A percentile compares a stretch with the other conserved stretches of the same genome.
These are phyloP conservation scores for Scomber colias DNA, from an alignment of 2,113 vertebrate species.

Conservation along the genomic window DNA sequence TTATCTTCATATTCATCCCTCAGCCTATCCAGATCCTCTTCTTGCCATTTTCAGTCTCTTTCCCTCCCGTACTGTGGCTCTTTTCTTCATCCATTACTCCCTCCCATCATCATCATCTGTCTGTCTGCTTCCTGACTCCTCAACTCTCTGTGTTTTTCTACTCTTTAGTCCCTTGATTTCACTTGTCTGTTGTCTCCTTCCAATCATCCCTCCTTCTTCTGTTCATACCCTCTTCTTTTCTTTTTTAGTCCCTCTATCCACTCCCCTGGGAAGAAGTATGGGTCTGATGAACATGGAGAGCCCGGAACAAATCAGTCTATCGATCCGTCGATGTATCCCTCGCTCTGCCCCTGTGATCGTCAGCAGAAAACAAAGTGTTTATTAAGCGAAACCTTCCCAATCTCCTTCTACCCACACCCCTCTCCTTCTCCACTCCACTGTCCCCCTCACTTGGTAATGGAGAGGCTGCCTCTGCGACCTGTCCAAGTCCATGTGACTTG, in stretches of 20 bases:
- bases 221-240: conserved; percentile 16
- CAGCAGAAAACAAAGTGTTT: conserved; percentile 86
- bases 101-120: conserved; percentile 53
- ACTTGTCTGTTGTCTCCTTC: conserved; percentile 46
- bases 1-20: conserved; percentile 63
- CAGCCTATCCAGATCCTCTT: conserved; percentile 53
- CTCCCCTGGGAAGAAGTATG: conserved; percentile 53
- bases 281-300: conserved; percentile 73
- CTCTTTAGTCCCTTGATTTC: conserved; percentile 51
- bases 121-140: conserved; percentile 49
- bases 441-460: conserved; percentile 38
- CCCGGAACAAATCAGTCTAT: conserved; percentile 80
- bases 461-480: conserved; percentile 56
- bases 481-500: conserved; percentile 63
- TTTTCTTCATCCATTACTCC: conserved; percentile 47
- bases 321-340: conserved; percentile 73
- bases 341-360: conserved; percentile 73
- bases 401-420: conserved; percentile 33
- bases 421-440: background rate
- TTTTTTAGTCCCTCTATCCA: conserved; percentile 40
- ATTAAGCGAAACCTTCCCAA: conserved; percentile 81
- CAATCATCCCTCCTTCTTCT: conserved; percentile 27
- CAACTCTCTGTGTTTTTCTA: conserved; percentile 40
- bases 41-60: conserved; percentile 21
- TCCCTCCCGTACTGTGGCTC: conserved; percentile 29